phyloP scores from a whole-genome alignment of 2,888 invertebrate species.

The Trachelus iudaicus region DNA sequence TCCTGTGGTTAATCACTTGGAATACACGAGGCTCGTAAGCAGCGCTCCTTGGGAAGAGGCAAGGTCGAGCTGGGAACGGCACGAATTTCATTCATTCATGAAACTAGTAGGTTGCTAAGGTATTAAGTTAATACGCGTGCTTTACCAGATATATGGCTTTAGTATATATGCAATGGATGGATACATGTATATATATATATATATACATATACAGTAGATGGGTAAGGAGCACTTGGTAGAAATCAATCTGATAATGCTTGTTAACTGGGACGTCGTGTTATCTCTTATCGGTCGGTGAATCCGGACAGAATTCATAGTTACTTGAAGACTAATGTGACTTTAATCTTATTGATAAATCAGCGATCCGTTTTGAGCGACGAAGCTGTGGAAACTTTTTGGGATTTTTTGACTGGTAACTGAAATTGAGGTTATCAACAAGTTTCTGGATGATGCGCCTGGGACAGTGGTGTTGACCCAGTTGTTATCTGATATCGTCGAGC shows the following conservation, averaged over 20 bases:
- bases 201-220: background rate
- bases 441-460: background rate
- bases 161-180: background rate
- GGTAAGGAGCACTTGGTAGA: background rate
- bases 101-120: background rate
- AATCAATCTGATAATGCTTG: conserved; percentile 3
- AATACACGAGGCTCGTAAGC: background rate
- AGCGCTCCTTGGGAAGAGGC: background rate
- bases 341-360: conserved; percentile 15
- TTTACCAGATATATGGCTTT: background rate
- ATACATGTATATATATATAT: background rate
- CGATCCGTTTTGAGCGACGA: background rate
- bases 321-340: conserved; percentile 19
- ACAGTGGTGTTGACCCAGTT: background rate
- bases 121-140: background rate
- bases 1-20: background rate
- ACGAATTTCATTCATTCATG: conserved; percentile 16
- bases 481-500: background rate
- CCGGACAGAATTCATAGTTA: conserved; percentile 26
- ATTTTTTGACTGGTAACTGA: background rate
- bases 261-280: conserved; percentile 31
- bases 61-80: background rate
- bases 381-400: background rate
- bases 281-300: conserved; percentile 32
- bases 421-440: background rate